Evolutionary conservation across 2,888 invertebrate genomes (phyloP).

Genomic region (Aricia artaxerxes): DNA sequence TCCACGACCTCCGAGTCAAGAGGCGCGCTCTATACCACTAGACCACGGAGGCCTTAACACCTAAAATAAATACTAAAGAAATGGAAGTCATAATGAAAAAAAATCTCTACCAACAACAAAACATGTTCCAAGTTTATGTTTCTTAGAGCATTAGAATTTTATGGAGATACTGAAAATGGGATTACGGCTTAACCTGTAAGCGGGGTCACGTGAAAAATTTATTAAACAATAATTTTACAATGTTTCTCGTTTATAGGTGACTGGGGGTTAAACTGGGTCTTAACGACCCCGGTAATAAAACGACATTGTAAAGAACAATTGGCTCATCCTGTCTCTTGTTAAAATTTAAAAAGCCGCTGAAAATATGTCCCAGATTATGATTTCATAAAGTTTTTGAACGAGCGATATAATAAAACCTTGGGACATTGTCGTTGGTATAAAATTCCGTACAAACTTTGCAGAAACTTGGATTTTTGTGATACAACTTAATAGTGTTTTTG

Average conservation of each 20-base stretch:
- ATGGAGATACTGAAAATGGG: conserved; percentile 3
- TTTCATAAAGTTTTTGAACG: conserved; percentile 7
- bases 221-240: conserved; percentile 42
- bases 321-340: not conserved
- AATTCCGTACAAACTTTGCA: not conserved
- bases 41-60: too few species aligned
- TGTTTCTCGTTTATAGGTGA: conserved; percentile 36
- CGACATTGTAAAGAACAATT: conserved; percentile 21
- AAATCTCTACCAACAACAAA: not conserved
- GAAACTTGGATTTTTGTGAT: not conserved
- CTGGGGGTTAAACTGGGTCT: conserved; percentile 15
- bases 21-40: too few species aligned
- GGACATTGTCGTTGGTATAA: not conserved
- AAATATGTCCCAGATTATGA: conserved; percentile 19
- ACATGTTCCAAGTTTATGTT: not conserved
- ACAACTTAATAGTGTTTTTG: not conserved
- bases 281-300: conserved; percentile 31
- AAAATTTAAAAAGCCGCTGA: conserved; percentile 17
- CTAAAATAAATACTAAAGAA: too few species aligned
- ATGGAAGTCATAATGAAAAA: too few species aligned
- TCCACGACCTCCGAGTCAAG: too few species aligned
- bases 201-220: conserved; percentile 42
- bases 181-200: conserved; percentile 38
- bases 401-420: not conserved
- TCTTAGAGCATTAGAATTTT: not conserved